Evolutionary conservation across 1,140 invertebrate species (phyloP).

Genomic region (Drosophila grimshawi): DNA sequence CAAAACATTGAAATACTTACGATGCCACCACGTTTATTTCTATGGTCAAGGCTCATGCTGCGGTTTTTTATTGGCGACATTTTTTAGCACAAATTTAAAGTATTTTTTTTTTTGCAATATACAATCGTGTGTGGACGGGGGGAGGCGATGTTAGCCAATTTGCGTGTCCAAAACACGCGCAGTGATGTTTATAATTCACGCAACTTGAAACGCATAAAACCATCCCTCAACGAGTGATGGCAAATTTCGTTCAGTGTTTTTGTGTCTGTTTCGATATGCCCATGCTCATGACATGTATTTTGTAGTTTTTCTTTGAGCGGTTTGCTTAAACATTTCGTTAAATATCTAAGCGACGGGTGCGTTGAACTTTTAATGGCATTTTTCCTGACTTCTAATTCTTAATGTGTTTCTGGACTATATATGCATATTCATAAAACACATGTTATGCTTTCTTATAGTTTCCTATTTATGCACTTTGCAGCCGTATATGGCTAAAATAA

Average conservation of each 20-base stretch:
- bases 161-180: constrained; percentile 56
- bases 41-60: constrained; percentile 68
- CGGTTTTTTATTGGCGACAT: constrained; percentile 56
- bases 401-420: constrained; percentile 12
- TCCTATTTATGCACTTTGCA: not conserved
- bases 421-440: not conserved
- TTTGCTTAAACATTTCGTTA: constrained; percentile 45
- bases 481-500: no score
- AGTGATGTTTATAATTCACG: constrained; percentile 53
- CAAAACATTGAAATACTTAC: constrained; percentile 44
- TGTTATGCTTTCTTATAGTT: not conserved
- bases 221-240: not conserved
- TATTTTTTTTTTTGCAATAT: constrained; percentile 8
- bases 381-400: constrained; percentile 7
- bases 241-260: constrained; percentile 62
- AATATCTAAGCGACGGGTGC: constrained; percentile 48
- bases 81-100: constrained; percentile 34
- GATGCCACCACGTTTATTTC: constrained; percentile 25
- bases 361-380: constrained; percentile 65
- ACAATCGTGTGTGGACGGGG: constrained; percentile 15
- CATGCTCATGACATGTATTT: constrained; percentile 64
- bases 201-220: constrained; percentile 60
- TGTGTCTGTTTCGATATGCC: constrained; percentile 22
- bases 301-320: constrained; percentile 46
- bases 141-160: constrained; percentile 10